A percentile compares a stretch with the other conserved stretches of the same genome.
These are phyloP conservation scores for Laodelphax striatellus DNA, from an alignment of 1,140 invertebrate species.

Conservation along the genomic window DNA sequence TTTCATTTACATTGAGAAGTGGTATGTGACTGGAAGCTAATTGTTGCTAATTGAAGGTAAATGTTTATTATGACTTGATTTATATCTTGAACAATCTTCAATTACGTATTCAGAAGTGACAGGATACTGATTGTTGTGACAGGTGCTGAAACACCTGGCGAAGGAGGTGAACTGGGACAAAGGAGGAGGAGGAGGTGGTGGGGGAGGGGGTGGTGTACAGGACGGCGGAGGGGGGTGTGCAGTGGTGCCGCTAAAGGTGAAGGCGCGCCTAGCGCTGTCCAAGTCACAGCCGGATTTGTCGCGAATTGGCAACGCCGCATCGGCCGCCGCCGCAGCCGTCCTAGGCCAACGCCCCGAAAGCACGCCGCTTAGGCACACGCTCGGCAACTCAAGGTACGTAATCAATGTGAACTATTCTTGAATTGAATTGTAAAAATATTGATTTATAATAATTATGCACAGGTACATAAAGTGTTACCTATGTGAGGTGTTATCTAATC, in stretches of 20 bases:
- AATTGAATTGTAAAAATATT: background rate
- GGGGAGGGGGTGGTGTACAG: conserved; percentile 27
- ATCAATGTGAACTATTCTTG: background rate
- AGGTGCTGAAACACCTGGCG: conserved; percentile 75
- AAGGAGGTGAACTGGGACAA: conserved; percentile 57
- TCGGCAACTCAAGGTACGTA: conserved; percentile 24
- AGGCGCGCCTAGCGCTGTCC: conserved; percentile 32
- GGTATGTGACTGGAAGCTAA: too few relatives aligned
- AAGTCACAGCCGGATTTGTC: conserved; percentile 61
- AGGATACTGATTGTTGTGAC: too few relatives aligned
- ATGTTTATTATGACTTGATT: too few relatives aligned
- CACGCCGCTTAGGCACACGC: conserved; percentile 19
- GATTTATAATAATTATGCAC: too few relatives aligned
- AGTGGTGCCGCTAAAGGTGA: background rate
- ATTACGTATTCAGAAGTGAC: too few relatives aligned
- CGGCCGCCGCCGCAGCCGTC: conserved; percentile 16
- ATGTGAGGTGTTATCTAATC: too few relatives aligned
- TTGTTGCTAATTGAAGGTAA: too few relatives aligned
- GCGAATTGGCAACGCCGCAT: conserved; percentile 26
- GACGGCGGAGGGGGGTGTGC: conserved; percentile 4
- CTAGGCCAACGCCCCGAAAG: conserved; percentile 11
- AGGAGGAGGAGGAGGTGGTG: conserved; percentile 25
- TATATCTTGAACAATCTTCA: too few relatives aligned
- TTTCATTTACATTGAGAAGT: too few relatives aligned
- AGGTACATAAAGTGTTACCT: too few relatives aligned